Evolutionary conservation across 2,888 invertebrate genomes (phyloP), one percentile per base, ranked within the genome.

Genomic region (Plemyria rubiginata): DNA sequence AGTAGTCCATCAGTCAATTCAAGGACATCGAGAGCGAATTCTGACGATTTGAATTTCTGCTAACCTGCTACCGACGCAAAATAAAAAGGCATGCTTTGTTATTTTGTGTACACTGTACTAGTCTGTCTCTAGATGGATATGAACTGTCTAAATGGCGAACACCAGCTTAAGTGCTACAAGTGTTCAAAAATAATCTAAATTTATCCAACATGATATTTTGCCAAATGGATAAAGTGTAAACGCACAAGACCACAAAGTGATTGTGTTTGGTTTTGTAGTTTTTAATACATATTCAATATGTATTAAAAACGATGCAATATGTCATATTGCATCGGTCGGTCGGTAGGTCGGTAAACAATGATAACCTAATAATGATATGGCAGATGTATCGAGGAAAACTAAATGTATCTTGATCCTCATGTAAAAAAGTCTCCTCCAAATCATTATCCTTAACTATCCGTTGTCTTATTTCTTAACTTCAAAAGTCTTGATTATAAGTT

Each of bases 361-460:
- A 22, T 22, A 22, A 22, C 22, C 3, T 1, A 22, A 22, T 3
- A 22, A 22, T 22, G 45, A 45, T 45, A n/a, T n/a, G n/a, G n/a
- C n/a, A n/a, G n/a, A n/a, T 16, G 22, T 45, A 52, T 58, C 53
- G 46, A 28, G 45, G 15, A 59, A 59, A 59, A 58, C 46, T 9
- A 13, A 41, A 22, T 22, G 22, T 22, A 22, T 22, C 22, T 22
- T 3, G 1, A 22, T 22, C 22, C 22, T 22, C 2, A 22, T 22
- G 22, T 1, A 3, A 22, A 22, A 22, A 22, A 22, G 22, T 22
- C 22, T 22, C 22, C n/a, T n/a, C n/a, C n/a, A n/a, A n/a, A n/a
- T n/a, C n/a, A n/a, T n/a, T n/a, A n/a, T n/a, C n/a, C n/a, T n/a
- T n/a, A n/a, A n/a, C n/a, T n/a, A n/a, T n/a, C n/a, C n/a, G n/a